Conservation (phyloP, 2,797 vertebrate species). For the Coccyzus lansbergi region DNA sequence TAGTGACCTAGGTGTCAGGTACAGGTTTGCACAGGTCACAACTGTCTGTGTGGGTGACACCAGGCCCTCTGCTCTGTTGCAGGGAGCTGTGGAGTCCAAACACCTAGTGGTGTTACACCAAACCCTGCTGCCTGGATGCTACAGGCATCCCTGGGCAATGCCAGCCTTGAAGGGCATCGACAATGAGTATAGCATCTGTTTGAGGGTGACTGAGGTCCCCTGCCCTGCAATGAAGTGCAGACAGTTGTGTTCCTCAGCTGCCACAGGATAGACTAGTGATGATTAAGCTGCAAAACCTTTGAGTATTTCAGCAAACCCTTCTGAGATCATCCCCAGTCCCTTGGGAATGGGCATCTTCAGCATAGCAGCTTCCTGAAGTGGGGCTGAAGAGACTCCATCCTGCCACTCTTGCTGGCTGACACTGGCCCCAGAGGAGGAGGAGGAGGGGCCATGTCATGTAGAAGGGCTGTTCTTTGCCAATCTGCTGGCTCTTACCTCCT, state of each 20-base stretch:
- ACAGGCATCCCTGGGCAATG: background rate
- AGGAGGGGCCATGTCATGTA: rapidly evolving
- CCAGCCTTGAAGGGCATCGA: background rate
- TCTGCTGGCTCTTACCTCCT: background rate
- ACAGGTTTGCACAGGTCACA: background rate
- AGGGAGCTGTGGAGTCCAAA: background rate
- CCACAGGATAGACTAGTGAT: background rate
- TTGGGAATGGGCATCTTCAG: rapidly evolving
- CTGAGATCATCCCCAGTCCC: background rate
- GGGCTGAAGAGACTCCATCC: rapidly evolving
- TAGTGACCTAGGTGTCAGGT: too few species aligned
- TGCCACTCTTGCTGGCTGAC: rapidly evolving
- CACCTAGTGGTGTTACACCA: background rate
- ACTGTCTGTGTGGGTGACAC: background rate
- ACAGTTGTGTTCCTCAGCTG: background rate
- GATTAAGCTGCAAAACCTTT: background rate
- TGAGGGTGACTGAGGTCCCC: background rate
- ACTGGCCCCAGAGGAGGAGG: rapidly evolving
- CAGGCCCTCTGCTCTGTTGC: background rate
- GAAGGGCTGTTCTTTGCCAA: rapidly evolving
- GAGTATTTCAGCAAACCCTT: background rate
- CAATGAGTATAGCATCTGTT: background rate
- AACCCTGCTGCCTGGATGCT: background rate
- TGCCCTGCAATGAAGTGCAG: background rate
- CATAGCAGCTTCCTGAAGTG: rapidly evolving